Evolutionary conservation across 2,113 vertebrate species (phyloP).

Genomic region (Spilogale gracilis): DNA sequence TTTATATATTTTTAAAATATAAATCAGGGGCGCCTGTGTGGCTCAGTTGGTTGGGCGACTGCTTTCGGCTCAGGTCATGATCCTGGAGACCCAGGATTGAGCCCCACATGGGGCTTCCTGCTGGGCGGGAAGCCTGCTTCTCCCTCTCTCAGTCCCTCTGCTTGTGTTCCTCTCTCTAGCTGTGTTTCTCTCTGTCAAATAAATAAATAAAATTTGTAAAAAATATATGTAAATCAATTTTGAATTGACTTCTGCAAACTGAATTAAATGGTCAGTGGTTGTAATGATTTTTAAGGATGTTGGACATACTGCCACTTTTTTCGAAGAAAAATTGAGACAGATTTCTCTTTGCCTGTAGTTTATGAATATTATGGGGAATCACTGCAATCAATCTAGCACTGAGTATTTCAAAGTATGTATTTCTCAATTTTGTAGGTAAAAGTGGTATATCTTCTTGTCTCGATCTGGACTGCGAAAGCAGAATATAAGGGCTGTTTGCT

Average conservation of each 20-base stretch:
- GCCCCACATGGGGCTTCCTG: too few relatives aligned
- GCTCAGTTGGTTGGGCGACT: too few relatives aligned
- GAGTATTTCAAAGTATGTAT: not conserved
- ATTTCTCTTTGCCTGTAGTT: not conserved
- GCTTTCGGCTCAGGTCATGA: too few relatives aligned
- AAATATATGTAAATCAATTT: not conserved
- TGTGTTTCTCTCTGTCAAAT: too few relatives aligned
- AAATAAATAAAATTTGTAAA: too few relatives aligned
- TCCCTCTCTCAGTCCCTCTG: too few relatives aligned
- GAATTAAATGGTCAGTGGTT: not conserved
- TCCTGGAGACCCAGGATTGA: too few relatives aligned
- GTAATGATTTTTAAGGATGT: not conserved
- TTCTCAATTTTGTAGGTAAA: not conserved
- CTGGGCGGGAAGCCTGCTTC: too few relatives aligned
- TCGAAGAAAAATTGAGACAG: not conserved
- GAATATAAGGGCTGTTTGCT: not conserved
- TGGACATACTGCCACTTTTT: not conserved
- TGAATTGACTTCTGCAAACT: not conserved
- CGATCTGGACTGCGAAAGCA: not conserved
- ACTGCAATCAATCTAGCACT: not conserved
- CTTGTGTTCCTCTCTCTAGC: too few relatives aligned
- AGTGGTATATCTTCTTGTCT: not conserved
- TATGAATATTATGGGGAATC: not conserved
- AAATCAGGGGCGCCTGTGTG: not conserved
- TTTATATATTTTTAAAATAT: not conserved